These are phyloP conservation scores for Atethmia centrago DNA, from an alignment of 2,888 invertebrate genomes.

Conservation along the genomic window DNA sequence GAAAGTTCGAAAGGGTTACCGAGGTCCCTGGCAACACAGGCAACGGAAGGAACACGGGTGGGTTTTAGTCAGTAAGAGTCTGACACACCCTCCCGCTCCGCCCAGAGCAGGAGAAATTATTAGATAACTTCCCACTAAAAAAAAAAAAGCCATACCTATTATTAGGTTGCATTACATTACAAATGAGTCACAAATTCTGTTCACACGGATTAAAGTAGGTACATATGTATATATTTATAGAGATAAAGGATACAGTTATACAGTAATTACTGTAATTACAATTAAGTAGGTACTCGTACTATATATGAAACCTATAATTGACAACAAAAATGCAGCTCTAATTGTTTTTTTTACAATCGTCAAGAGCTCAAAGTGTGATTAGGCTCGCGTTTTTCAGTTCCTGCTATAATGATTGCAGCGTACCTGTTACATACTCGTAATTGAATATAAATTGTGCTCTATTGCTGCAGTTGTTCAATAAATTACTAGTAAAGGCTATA, in stretches of 20 bases:
- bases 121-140: no score
- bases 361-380: constrained; percentile 11
- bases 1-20: no score
- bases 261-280: constrained; percentile 42
- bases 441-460: constrained; percentile 29
- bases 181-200: constrained; percentile 13
- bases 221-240: no score
- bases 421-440: constrained; percentile 8
- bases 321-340: constrained; percentile 26
- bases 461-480: not conserved
- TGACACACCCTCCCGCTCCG: no score
- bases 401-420: constrained; percentile 13
- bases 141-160: no score
- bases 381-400: constrained; percentile 22
- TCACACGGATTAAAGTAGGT: constrained; percentile 39
- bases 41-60: no score
- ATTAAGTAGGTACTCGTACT: not conserved
- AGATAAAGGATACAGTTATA: no score
- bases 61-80: no score
- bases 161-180: not conserved
- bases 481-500: constrained; percentile 11
- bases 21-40: no score
- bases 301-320: constrained; percentile 31
- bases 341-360: constrained; percentile 48
- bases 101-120: no score